Evolutionary conservation across 2,888 invertebrate species (phyloP).

Genomic region (Drosophila flavopinicola): DNA sequence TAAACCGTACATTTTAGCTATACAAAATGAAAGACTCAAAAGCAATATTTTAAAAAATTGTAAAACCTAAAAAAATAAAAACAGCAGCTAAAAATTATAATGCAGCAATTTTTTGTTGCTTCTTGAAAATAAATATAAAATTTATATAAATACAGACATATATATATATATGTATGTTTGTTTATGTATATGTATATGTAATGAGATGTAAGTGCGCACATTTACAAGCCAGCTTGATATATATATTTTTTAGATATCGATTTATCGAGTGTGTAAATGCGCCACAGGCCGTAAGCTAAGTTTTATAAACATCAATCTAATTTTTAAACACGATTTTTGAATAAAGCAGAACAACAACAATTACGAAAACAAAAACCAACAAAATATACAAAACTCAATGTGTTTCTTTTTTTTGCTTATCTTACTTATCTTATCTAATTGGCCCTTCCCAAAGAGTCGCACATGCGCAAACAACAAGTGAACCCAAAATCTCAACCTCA

Average conservation of each 20-base stretch:
- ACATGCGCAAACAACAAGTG: slow-evolving; percentile 23
- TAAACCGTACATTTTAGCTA: slow-evolving; percentile 30
- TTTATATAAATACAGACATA: background rate
- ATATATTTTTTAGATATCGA: slow-evolving; percentile 28
- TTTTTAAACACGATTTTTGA: slow-evolving; percentile 62
- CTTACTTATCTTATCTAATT: slow-evolving; percentile 24
- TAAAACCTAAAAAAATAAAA: slow-evolving; percentile 25
- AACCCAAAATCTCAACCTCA: slow-evolving; percentile 1
- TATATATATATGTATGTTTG: slow-evolving; percentile 1
- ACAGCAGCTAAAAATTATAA: slow-evolving; percentile 32
- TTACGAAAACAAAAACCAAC: slow-evolving; percentile 15
- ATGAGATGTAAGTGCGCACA: slow-evolving; percentile 42
- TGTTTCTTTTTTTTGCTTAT: slow-evolving; percentile 9
- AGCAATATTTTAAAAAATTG: slow-evolving; percentile 67
- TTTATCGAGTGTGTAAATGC: slow-evolving; percentile 48
- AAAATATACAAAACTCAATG: slow-evolving; percentile 6
- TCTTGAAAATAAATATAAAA: slow-evolving; percentile 12
- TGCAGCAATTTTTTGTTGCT: slow-evolving; percentile 33
- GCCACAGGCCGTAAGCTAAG: slow-evolving; percentile 53
- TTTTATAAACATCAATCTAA: slow-evolving; percentile 41
- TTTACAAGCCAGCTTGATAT: slow-evolving; percentile 58
- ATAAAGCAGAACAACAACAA: slow-evolving; percentile 62
- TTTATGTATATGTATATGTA: background rate
- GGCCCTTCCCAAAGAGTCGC: background rate
- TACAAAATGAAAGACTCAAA: slow-evolving; percentile 79